A percentile compares a stretch with the other conserved stretches of the same genome.
Evolutionary conservation across 64 coral and sea anemone genomes (phyloP).

Genomic region (Acropora tenuis): DNA sequence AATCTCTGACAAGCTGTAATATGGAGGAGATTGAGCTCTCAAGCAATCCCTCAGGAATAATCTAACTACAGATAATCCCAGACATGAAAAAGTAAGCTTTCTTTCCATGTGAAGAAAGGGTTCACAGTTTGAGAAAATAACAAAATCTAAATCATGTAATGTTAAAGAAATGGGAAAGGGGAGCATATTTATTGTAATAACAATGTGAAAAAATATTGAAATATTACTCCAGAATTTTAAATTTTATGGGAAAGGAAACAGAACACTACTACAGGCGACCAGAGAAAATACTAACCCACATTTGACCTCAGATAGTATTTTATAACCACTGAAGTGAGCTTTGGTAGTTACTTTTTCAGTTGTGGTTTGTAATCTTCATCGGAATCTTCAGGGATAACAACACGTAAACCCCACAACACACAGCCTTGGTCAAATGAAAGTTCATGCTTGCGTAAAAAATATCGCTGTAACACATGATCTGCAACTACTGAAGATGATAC

Average conservation of each 20-base stretch:
- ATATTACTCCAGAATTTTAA: neutral
- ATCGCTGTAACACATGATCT: constrained; percentile 42
- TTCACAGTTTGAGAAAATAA: neutral
- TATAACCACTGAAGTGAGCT: neutral
- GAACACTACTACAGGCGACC: constrained; percentile 3
- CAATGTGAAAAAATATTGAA: no score
- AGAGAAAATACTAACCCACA: neutral
- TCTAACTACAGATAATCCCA: neutral
- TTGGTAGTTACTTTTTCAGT: constrained; percentile 5
- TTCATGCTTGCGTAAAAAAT: constrained; percentile 20
- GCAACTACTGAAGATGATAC: constrained; percentile 13
- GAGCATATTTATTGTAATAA: no score
- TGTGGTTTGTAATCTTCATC: neutral
- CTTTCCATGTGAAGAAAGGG: constrained; percentile 8
- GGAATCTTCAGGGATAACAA: constrained; percentile 34
- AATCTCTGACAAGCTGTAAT: constrained; percentile 11
- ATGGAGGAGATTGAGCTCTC: neutral
- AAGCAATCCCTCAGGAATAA: neutral
- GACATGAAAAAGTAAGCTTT: neutral
- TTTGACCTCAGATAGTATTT: neutral
- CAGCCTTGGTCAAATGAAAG: no score
- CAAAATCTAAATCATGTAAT: neutral
- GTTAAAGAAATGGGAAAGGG: neutral
- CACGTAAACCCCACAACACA: constrained; percentile 10
- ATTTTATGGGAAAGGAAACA: neutral